These are phyloP conservation scores for Polietes domitor DNA, from an alignment of 2,888 invertebrate species.

Conservation along the genomic window DNA sequence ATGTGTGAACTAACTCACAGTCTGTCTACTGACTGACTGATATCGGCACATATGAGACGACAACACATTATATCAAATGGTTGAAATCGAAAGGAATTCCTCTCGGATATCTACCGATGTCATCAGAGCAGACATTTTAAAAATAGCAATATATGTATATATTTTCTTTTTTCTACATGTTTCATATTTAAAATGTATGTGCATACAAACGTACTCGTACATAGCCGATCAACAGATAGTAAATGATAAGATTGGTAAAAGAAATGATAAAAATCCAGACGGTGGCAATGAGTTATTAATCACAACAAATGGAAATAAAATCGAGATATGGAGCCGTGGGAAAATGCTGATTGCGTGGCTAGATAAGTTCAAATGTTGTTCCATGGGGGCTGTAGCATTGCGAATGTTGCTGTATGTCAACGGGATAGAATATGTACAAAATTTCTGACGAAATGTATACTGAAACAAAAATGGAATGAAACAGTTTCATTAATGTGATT, in stretches of 20 bases:
- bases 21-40: slow-evolving; percentile 29
- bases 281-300: background rate
- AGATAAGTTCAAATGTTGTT: background rate
- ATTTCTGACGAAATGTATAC: too few relatives aligned
- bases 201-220: background rate
- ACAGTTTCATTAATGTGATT: too few relatives aligned
- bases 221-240: slow-evolving; percentile 48
- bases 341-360: background rate
- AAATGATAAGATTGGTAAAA: slow-evolving; percentile 58
- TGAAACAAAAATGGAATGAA: too few relatives aligned
- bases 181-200: background rate
- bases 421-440: too few relatives aligned
- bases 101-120: slow-evolving; percentile 6
- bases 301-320: background rate
- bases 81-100: slow-evolving; percentile 30
- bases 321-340: background rate
- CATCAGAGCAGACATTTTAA: slow-evolving; percentile 5
- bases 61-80: background rate
- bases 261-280: slow-evolving; percentile 11
- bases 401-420: too few relatives aligned
- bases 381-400: too few relatives aligned
- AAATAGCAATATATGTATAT: background rate
- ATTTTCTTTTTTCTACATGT: background rate
- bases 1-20: background rate
- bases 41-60: slow-evolving; percentile 28